Conservation (phyloP, 2,888 invertebrate genomes). For the Dasysyrphus albostriatus region DNA sequence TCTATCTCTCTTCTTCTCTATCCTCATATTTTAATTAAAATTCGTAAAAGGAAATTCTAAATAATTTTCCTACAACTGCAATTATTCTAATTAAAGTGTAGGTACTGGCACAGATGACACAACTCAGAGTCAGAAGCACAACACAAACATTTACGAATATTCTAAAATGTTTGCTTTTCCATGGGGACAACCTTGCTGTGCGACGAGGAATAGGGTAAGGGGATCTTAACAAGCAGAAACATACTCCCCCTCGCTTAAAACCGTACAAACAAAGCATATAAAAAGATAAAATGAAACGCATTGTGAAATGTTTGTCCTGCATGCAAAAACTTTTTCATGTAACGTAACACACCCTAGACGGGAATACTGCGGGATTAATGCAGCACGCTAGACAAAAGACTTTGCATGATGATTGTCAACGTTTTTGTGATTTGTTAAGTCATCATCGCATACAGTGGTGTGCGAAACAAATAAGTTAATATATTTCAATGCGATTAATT, state of each 20-base stretch:
- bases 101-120: conserved; percentile 47
- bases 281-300: conserved; percentile 26
- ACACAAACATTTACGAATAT: conserved; percentile 39
- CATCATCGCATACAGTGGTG: neutral
- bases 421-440: neutral
- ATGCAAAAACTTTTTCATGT: conserved; percentile 36
- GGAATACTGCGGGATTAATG: neutral
- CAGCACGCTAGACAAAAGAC: neutral
- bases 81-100: conserved; percentile 67
- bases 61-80: conserved; percentile 55
- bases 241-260: neutral
- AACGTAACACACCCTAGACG: conserved; percentile 47
- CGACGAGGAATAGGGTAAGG: neutral
- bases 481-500: neutral
- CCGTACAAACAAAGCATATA: conserved; percentile 33
- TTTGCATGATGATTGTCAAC: neutral
- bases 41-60: conserved; percentile 61
- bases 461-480: neutral
- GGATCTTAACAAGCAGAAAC: neutral
- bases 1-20: neutral
- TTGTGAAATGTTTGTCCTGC: conserved; percentile 25
- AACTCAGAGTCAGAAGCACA: conserved; percentile 42
- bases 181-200: neutral
- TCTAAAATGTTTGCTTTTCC: conserved; percentile 45
- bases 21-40: conserved; percentile 64